Evolutionary conservation across 2,888 invertebrate genomes (phyloP), one percentile per base, ranked within the genome.

Genomic region (Dioctria linearis): DNA sequence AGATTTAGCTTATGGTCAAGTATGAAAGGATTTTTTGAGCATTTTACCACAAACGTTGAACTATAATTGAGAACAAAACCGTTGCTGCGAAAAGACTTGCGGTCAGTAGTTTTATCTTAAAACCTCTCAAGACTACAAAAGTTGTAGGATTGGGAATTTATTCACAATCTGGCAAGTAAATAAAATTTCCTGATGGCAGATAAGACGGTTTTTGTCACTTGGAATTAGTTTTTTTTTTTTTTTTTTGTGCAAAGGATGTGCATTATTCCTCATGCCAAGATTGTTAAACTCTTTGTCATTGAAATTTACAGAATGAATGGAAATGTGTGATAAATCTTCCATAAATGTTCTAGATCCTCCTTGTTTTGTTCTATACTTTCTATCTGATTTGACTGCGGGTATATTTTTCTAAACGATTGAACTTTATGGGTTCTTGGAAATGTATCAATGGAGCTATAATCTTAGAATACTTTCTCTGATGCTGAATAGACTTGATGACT

Each of bases 261-360:
- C 54, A 25, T 25, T 54, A 8, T 11, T 25, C 39, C 54, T 73
- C 57, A 73, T 73, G 73, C 57, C 59, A 73, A 57, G 57, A 73
- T 57, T 59, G 54, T 73, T 59, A 73, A 73, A 59, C 57, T 42
- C 42, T 57, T 73, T 73, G 73, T 73, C 13, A 13, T 6, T n/a
- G 54, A 54, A 54, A 54, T 54, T 54, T 54, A 54, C 11, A 11
- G 8, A n/a, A 54, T 54, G 37, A 39, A 61, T 11, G 37, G 39
- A 73, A 73, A 73, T 54, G 73, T 73, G 73, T 39, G 73, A 73
- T 57, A 73, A 73, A 51, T 39, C 73, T 73, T 25, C 54, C 42
- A 25, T 59, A n/a, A 73, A 57, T 42, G 4, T 37, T 51, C 9
- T 4, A 13, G 73, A 73, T 73, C 59, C 57, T 73, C 73, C 73